A percentile compares a stretch with the other conserved stretches of the same genome.
Evolutionary conservation across 2,113 vertebrate genomes (phyloP).

Genomic region (Xiphias gladius): DNA sequence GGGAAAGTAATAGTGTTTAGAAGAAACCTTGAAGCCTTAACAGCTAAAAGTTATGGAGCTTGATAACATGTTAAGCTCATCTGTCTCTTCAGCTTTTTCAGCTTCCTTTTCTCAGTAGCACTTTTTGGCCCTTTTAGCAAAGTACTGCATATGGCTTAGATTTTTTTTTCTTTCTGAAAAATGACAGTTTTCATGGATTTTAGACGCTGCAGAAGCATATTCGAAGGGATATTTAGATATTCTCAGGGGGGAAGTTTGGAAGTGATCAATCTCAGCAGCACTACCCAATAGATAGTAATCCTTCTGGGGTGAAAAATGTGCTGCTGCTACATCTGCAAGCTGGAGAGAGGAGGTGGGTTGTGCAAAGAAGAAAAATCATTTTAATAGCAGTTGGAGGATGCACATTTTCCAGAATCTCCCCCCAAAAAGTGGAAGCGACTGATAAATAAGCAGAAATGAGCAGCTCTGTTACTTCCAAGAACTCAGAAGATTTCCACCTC

Average conservation of each 20-base stretch:
- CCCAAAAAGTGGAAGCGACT: neutral
- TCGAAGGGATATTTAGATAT: slow-evolving; percentile 33
- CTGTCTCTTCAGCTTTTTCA: slow-evolving; percentile 22
- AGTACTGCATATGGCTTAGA: slow-evolving; percentile 25
- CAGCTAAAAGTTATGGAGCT: slow-evolving; percentile 15
- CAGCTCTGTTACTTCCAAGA: slow-evolving; percentile 23
- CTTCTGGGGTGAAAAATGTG: slow-evolving; percentile 44
- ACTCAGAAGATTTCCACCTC: slow-evolving; percentile 15
- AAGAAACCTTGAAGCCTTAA: slow-evolving; percentile 13
- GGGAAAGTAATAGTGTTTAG: neutral
- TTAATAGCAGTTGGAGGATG: slow-evolving; percentile 14
- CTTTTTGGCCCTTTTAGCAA: slow-evolving; percentile 34
- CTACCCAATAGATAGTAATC: slow-evolving; percentile 50
- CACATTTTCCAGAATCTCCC: slow-evolving; percentile 33
- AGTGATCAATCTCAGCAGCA: slow-evolving; percentile 68
- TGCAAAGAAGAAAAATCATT: neutral
- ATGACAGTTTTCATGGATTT: slow-evolving; percentile 26
- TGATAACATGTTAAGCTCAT: slow-evolving; percentile 31
- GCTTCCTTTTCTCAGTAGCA: slow-evolving; percentile 6
- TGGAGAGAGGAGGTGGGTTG: neutral
- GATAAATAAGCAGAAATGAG: slow-evolving; percentile 28
- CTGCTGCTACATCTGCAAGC: slow-evolving; percentile 22
- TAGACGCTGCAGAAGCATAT: slow-evolving; percentile 8
- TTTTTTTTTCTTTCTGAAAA: neutral
- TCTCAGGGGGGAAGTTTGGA: slow-evolving; percentile 35